Evolutionary conservation across 2,113 vertebrate genomes (phyloP), one percentile per base, ranked within the genome.

Genomic region (Myocastor coypus): DNA sequence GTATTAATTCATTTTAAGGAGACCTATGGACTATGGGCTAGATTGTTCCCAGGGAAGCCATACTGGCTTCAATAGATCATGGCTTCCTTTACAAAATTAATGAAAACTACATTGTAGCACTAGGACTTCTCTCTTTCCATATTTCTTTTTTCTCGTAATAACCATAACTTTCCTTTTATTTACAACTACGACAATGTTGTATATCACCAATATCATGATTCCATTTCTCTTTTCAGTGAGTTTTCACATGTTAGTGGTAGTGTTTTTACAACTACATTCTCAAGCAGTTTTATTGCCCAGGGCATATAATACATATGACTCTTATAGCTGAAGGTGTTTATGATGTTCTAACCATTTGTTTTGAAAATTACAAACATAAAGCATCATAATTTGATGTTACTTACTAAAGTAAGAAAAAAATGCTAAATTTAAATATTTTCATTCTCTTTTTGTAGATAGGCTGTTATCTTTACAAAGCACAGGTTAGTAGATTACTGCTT

Each of bases 401-500:
- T 75, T 96, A 61, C 78, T 85, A 93, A 93, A 94, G 88, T 88
- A 91, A 88, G 87, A 34, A 40, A 28, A 83, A 42, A n/a, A n/a
- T 28, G 1, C 37, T 17, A 10, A 89, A 87, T 83, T 28, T 30
- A 91, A 89, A 75, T 80, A 80, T 26, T 55, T 91, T 50, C 92
- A 24, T 89, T 84, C 28, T 71, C 42, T 92, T 89, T 96, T 20
- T 91, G 22, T 69, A 40, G 61, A 22, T 32, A 84, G 1, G 64
- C 59, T 73, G 11, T 73, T 59, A 42, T 80, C 32, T 80, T 17
- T 84, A 9, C 24, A 83, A 59, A 30, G 10, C 30, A 5, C 3
- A 81, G 24, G 4, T 82, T 87, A 92, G 90, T 0, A 94, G n/a
- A 89, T 52, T 4, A 64, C 28, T 77, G 77, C 3, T 42, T 77